phyloP scores from a whole-genome alignment of 2,888 invertebrate species.

The Myathropa florea region DNA sequence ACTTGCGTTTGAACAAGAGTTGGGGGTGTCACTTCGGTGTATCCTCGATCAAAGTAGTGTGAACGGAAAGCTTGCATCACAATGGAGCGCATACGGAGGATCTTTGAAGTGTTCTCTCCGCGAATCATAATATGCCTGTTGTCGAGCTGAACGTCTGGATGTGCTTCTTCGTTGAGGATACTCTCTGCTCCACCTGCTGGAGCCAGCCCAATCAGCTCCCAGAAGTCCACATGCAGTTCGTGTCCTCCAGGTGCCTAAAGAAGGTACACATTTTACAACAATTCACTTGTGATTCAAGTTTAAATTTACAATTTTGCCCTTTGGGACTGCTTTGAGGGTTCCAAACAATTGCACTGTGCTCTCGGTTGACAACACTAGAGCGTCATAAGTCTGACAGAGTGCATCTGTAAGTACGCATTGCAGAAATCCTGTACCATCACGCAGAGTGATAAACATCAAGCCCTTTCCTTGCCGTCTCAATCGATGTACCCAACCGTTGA shows the following conservation, averaged over 20 bases:
- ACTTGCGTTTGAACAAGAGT: constrained; percentile 99
- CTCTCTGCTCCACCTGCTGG: constrained; percentile 98
- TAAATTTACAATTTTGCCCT: constrained; percentile 90
- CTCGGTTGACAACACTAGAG: constrained; percentile 93
- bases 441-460: constrained; percentile 94
- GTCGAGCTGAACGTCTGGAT: constrained; percentile 97
- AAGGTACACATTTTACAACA: neutral
- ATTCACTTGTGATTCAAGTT: neutral
- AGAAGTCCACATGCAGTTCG: constrained; percentile 94
- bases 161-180: constrained; percentile 97
- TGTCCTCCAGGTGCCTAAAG: constrained; percentile 89
- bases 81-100: constrained; percentile 93
- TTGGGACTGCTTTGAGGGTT: constrained; percentile 89
- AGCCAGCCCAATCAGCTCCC: constrained; percentile 94
- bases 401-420: constrained; percentile 94
- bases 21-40: constrained; percentile 97
- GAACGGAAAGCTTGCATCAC: constrained; percentile 91
- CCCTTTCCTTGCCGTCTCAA: constrained; percentile 96
- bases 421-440: constrained; percentile 97
- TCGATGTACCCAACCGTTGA: constrained; percentile 98
- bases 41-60: constrained; percentile 90
- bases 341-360: constrained; percentile 93
- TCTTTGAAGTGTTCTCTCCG: constrained; percentile 98
- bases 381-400: constrained; percentile 95
- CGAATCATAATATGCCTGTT: constrained; percentile 99